A percentile compares a stretch with the other conserved stretches of the same genome.
phyloP scores from a whole-genome alignment of 2,888 invertebrate species.

The Amphimallon solstitiale region DNA sequence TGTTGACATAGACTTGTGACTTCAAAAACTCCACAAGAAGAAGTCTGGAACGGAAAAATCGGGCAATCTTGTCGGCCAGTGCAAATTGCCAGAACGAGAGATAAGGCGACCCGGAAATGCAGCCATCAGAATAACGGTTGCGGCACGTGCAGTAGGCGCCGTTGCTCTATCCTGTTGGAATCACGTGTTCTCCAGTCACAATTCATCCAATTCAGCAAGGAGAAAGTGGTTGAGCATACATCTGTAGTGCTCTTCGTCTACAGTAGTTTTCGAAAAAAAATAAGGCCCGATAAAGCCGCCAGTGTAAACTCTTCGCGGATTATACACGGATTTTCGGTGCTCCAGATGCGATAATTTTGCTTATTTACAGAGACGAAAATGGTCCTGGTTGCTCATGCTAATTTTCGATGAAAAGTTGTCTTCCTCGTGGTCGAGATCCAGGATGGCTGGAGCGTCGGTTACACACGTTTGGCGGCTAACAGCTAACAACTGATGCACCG shows the following conservation, averaged over 20 bases:
- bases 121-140: background rate
- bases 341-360: too few relatives aligned
- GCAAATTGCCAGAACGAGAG: constrained; percentile 45
- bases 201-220: background rate
- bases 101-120: constrained; percentile 42
- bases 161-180: too few relatives aligned
- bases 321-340: constrained; percentile 20
- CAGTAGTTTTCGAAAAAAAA: background rate
- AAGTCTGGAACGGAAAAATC: too few relatives aligned
- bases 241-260: background rate
- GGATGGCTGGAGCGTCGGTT: constrained; percentile 16
- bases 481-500: background rate
- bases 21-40: constrained; percentile 44
- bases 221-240: background rate
- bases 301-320: background rate
- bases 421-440: constrained; percentile 17
- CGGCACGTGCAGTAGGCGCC: too few relatives aligned
- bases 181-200: background rate
- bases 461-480: background rate
- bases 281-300: background rate
- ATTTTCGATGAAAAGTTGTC: constrained; percentile 20
- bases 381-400: constrained; percentile 8
- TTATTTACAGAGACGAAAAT: constrained; percentile 6
- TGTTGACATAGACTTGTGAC: constrained; percentile 32
- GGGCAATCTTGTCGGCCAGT: constrained; percentile 45